Evolutionary conservation across 2,797 vertebrate species (phyloP).

Genomic region (Phoeniculus purpureus): DNA sequence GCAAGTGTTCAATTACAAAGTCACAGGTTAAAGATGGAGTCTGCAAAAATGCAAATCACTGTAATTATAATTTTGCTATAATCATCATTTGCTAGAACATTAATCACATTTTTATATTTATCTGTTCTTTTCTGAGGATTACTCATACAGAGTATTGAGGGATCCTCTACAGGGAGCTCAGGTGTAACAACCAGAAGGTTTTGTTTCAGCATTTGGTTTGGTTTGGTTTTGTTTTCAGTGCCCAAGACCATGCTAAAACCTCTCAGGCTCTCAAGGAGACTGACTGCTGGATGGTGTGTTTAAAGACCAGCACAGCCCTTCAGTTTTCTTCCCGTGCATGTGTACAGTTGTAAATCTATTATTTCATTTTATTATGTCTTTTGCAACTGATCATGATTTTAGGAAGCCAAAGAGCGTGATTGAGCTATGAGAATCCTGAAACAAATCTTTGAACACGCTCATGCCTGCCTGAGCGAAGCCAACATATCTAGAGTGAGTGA

Average conservation of each 20-base stretch:
- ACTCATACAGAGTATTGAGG: background rate
- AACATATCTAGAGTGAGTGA: background rate
- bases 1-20: background rate
- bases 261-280: background rate
- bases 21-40: background rate
- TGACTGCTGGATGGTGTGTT: background rate
- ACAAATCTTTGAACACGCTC: background rate
- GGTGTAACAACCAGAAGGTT: background rate
- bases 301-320: background rate
- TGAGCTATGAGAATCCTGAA: background rate
- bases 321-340: background rate
- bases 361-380: background rate
- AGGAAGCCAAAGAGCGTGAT: background rate
- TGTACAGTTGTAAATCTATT: background rate
- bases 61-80: slow-evolving; percentile 2
- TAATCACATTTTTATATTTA: background rate
- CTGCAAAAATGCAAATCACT: slow-evolving; percentile 1
- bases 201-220: background rate
- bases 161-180: background rate
- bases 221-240: background rate
- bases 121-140: background rate
- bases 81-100: background rate
- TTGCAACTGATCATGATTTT: background rate
- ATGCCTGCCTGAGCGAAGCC: background rate
- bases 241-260: background rate